Percentiles rank a stretch among this genome's conserved stretches.
Conservation (phyloP, 2,113 vertebrate genomes). For the Prunella himalayana region DNA sequence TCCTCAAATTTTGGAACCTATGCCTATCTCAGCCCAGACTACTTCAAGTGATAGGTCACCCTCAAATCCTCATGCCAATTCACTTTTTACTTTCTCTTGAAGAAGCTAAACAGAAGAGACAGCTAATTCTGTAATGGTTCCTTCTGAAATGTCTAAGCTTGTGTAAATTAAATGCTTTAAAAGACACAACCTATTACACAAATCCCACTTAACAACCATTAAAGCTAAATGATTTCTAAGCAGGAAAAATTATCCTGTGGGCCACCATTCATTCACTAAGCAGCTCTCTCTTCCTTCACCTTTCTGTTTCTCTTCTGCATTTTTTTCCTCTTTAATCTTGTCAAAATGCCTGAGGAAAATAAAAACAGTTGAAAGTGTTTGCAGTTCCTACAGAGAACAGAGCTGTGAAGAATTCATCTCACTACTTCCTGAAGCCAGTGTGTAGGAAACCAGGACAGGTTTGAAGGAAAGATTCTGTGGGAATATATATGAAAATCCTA, state of each 20-base stretch:
- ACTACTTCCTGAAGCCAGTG: not conserved
- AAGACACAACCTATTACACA: not conserved
- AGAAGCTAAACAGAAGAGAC: not conserved
- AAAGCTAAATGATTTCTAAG: not conserved
- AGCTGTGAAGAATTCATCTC: not conserved
- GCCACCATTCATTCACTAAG: not conserved
- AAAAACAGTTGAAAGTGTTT: not conserved
- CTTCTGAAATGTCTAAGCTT: not conserved
- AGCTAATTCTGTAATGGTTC: not conserved
- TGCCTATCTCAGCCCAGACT: not conserved
- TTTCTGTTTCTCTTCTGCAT: not conserved
- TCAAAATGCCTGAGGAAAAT: not conserved
- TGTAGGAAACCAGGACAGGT: not conserved
- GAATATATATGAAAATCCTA: not conserved
- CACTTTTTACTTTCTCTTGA: not conserved
- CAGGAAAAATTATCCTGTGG: not conserved
- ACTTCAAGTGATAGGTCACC: not conserved
- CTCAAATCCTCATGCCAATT: not conserved
- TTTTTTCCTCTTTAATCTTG: not conserved
- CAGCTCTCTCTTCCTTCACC: not conserved
- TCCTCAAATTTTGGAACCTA: not conserved
- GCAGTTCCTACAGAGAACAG: not conserved
- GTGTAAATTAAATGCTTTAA: not conserved
- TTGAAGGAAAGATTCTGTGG: not conserved
- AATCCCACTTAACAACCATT: not conserved